Percentiles rank a stretch among this genome's conserved stretches.
phyloP scores from a whole-genome alignment of 1,140 invertebrate species.

The Saccostrea glomerata region DNA sequence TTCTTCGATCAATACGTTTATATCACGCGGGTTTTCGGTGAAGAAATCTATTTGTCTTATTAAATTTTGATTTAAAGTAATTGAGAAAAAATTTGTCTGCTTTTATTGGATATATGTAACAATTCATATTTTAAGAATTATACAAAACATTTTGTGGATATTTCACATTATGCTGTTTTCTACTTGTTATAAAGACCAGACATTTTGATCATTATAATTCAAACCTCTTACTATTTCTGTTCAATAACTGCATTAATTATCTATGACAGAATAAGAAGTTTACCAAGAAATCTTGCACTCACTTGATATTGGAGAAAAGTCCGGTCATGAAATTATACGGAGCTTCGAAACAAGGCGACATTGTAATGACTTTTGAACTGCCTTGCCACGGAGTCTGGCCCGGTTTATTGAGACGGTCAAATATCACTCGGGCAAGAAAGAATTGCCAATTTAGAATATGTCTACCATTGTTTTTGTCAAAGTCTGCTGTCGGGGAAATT shows the following conservation, averaged over 20 bases:
- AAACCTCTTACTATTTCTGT: background rate
- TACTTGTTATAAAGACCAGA: too few relatives aligned
- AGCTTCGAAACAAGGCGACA: background rate
- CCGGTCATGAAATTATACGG: background rate
- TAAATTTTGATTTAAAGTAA: too few relatives aligned
- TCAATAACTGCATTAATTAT: background rate
- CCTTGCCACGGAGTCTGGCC: background rate
- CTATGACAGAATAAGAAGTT: background rate
- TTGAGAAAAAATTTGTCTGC: too few relatives aligned
- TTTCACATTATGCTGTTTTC: too few relatives aligned
- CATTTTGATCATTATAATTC: background rate
- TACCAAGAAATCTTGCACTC: background rate
- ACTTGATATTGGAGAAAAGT: background rate
- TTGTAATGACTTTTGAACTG: background rate
- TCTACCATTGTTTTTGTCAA: background rate
- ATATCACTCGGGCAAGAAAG: background rate
- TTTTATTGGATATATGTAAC: too few relatives aligned
- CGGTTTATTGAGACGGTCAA: background rate
- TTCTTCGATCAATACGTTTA: background rate
- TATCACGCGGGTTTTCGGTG: conserved; percentile 15
- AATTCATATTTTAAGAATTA: too few relatives aligned
- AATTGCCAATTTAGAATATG: background rate
- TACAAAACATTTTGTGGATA: too few relatives aligned
- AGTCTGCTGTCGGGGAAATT: background rate
- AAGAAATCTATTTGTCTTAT: background rate